These are phyloP conservation scores for Pseudopodoces humilis DNA, from an alignment of 2,113 vertebrate species.

Conservation along the genomic window DNA sequence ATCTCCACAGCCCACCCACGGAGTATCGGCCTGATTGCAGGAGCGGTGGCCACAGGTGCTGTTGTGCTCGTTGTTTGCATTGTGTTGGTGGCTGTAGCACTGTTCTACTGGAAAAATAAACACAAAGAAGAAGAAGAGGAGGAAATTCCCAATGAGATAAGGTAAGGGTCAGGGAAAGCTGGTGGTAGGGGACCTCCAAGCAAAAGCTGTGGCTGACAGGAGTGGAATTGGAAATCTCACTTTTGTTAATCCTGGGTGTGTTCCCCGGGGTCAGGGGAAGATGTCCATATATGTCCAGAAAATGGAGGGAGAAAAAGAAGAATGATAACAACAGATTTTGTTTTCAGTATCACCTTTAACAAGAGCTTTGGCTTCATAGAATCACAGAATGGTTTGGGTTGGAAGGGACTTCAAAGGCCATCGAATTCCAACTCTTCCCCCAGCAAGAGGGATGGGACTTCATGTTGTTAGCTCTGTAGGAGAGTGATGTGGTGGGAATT, in stretches of 20 bases:
- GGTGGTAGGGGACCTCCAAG: neutral
- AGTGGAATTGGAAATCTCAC: neutral
- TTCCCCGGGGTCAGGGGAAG: neutral
- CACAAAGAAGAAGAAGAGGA: slow-evolving; percentile 96
- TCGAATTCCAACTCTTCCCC: neutral
- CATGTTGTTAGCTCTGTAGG: neutral
- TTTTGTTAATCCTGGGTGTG: neutral
- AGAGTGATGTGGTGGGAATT: neutral
- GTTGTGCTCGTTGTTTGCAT: slow-evolving; percentile 86
- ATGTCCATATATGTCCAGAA: neutral
- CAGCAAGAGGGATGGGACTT: neutral
- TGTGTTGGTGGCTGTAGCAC: slow-evolving; percentile 84
- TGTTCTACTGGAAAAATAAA: slow-evolving; percentile 97
- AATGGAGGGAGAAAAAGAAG: neutral
- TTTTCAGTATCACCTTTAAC: neutral
- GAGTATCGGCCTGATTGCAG: slow-evolving; percentile 89
- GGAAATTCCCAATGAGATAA: slow-evolving; percentile 98
- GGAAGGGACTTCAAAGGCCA: neutral
- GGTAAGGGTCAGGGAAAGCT: slow-evolving; percentile 72
- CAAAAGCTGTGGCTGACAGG: neutral
- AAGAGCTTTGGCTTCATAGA: neutral
- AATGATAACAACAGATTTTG: neutral
- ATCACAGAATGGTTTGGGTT: neutral
- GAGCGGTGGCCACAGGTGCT: slow-evolving; percentile 85
- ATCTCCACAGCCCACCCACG: slow-evolving; percentile 85